phyloP scores from a whole-genome alignment of 2,797 vertebrate species.

The Hemitrygon akajei region DNA sequence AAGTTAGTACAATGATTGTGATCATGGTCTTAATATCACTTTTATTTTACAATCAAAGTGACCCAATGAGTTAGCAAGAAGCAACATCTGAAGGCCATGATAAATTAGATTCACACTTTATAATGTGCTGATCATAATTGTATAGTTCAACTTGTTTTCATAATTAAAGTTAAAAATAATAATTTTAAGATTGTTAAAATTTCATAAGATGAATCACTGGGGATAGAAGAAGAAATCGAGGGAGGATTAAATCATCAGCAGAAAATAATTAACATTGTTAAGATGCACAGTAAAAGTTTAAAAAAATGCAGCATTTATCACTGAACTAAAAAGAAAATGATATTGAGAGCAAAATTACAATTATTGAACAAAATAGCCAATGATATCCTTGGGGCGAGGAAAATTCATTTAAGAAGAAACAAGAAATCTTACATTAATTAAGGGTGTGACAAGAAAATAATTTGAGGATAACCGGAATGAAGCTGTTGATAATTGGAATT shows the following conservation, averaged over 20 bases:
- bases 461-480: neutral
- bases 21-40: neutral
- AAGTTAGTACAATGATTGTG: neutral
- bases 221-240: neutral
- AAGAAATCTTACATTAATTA: neutral
- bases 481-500: neutral
- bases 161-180: conserved; percentile 12
- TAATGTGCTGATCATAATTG: neutral
- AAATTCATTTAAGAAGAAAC: neutral
- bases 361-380: neutral
- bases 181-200: neutral
- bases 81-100: neutral
- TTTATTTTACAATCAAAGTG: neutral
- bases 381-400: neutral
- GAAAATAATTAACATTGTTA: neutral
- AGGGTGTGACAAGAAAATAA: neutral
- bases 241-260: conserved; percentile 23
- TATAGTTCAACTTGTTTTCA: neutral
- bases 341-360: neutral
- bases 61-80: neutral
- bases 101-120: neutral
- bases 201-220: neutral
- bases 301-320: neutral
- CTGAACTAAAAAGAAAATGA: neutral
- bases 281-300: too few relatives aligned